Conservation (phyloP, 2,113 vertebrate species). For the Ploceus nigricollis region DNA sequence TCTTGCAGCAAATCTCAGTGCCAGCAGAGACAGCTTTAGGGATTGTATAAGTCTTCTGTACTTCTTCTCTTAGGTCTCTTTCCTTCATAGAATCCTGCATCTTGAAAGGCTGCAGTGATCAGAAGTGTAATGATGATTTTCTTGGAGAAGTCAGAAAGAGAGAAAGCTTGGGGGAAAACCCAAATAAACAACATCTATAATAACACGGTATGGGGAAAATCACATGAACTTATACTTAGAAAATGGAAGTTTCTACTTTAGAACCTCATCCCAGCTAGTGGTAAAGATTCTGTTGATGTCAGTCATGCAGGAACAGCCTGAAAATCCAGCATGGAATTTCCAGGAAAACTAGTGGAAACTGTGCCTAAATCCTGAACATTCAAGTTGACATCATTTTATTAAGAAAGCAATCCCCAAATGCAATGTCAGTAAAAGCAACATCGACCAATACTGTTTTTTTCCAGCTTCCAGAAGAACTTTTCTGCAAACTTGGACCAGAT, state of each 20-base stretch:
- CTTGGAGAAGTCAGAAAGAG: not conserved
- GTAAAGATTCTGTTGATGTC: not conserved
- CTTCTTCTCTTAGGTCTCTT: not conserved
- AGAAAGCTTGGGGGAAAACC: not conserved
- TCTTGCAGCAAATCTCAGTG: fast-evolving
- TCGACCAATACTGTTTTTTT: fast-evolving
- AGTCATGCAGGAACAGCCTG: not conserved
- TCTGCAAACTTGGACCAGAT: not conserved
- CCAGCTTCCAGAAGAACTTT: not conserved
- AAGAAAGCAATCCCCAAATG: not conserved
- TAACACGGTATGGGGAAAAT: not conserved
- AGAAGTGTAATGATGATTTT: not conserved
- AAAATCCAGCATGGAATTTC: not conserved
- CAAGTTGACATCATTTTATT: not conserved
- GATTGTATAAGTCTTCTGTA: not conserved
- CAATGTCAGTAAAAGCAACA: not conserved
- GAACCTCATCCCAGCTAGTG: not conserved
- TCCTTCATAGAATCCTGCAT: not conserved
- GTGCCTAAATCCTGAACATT: not conserved
- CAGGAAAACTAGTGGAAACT: not conserved
- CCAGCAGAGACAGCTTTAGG: not conserved
- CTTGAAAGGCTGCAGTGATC: not conserved
- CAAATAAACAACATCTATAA: not conserved
- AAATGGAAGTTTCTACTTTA: not conserved
- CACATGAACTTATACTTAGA: not conserved